Evolutionary conservation across 2,113 vertebrate genomes (phyloP), one percentile per base, ranked within the genome.

Genomic region (Ammospiza caudacuta): DNA sequence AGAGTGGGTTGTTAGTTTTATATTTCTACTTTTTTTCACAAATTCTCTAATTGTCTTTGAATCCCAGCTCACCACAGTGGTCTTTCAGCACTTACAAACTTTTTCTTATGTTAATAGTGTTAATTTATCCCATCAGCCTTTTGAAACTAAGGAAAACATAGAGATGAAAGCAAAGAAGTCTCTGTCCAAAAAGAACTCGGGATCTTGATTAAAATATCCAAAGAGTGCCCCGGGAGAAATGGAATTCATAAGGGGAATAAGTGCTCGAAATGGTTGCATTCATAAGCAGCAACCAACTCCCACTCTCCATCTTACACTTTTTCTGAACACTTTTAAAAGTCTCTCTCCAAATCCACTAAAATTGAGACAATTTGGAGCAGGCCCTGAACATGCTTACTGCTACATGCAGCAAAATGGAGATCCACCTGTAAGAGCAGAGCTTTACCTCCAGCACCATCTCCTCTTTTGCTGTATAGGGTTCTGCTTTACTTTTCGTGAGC

Each of bases 361-460:
- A 79, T 58, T 54, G 54, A 68, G 12, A 58, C 5, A 49, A 24
- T 80, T 54, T 92, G 43, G 57, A 74, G 12, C 13, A 58, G 28
- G 25, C 7, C 22, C 20, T 85, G 51, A 82, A 89, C 7, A 25
- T 46, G 18, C 10, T 89, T 5, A 37, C 27, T 68, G 63, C 17
- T 80, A 61, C 49, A n/a, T 6, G 23, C 51, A 91, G 35, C 37
- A 91, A 80, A 80, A 94, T 3, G 9, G 18, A 68, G 29, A 83
- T 64, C 3, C 24, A 62, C 15, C 39, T 35, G 7, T 15, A 79
- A 39, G 12, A 87, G 51, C 12, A 83, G 20, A 85, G 9, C 25
- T 95, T 96, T 94, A 98, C 97, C 29, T 98, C 97, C 83, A 84
- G 49, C 11, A 88, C 55, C 43, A 86, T 77, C 12, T 94, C 92